Evolutionary conservation across 37 sponge, comb jelly and placozoan species (phyloP).

Genomic region (Beroe ovata): DNA sequence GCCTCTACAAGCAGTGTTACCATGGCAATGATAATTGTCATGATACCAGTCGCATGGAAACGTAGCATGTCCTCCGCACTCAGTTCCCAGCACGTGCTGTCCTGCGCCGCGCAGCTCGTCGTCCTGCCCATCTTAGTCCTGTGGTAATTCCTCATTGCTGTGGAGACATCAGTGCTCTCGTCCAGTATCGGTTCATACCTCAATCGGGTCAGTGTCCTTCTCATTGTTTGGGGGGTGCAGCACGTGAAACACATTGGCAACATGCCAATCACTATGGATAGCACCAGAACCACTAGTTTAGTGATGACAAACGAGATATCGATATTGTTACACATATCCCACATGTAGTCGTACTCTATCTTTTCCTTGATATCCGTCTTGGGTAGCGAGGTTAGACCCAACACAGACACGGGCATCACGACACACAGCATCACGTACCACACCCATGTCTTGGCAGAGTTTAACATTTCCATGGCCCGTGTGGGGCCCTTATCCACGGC

Average conservation of each 20-base stretch:
- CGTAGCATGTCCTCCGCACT: neutral
- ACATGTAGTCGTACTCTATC: neutral
- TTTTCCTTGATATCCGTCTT: neutral
- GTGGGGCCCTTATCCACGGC: neutral
- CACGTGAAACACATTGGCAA: conserved; percentile 5
- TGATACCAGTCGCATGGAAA: neutral
- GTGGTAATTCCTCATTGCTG: conserved; percentile 44
- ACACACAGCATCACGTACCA: neutral
- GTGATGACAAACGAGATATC: neutral
- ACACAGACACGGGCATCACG: neutral
- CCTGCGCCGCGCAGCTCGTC: neutral
- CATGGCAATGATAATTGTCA: conserved; percentile 42
- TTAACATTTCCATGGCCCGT: neutral
- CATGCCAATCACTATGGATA: neutral
- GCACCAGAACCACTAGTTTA: neutral
- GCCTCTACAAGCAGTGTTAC: neutral
- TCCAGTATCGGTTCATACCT: conserved; percentile 4
- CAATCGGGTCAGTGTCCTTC: neutral
- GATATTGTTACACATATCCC: conserved; percentile 24
- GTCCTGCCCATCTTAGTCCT: conserved; percentile 39
- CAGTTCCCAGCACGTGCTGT: neutral
- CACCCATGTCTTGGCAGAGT: neutral
- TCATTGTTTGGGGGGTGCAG: neutral
- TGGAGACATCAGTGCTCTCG: neutral
- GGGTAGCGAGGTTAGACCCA: neutral